Percentiles rank a stretch among this genome's conserved stretches.
These are phyloP conservation scores for Isurus oxyrinchus DNA, from an alignment of 2,113 vertebrate genomes.

Conservation along the genomic window DNA sequence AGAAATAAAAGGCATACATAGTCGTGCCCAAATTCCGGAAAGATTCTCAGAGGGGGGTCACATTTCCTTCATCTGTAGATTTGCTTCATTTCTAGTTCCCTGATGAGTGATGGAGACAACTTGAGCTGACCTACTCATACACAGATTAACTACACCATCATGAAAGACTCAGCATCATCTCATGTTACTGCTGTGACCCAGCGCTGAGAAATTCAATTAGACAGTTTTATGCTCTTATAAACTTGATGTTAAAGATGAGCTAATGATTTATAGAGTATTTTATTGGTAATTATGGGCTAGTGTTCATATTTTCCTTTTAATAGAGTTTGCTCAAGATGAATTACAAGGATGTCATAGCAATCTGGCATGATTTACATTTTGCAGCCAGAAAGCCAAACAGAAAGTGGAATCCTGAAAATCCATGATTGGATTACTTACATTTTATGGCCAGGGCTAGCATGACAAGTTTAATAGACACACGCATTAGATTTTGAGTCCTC, in stretches of 20 bases:
- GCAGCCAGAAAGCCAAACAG: background rate
- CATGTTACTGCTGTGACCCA: background rate
- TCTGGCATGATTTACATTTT: background rate
- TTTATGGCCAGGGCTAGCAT: background rate
- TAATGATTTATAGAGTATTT: background rate
- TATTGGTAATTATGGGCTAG: background rate
- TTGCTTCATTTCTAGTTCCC: background rate
- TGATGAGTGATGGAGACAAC: background rate
- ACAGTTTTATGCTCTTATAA: background rate
- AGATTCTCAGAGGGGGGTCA: background rate
- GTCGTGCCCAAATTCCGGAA: background rate
- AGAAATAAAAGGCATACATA: background rate
- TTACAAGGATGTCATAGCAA: background rate
- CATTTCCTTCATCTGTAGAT: background rate
- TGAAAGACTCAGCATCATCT: background rate
- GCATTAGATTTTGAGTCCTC: background rate
- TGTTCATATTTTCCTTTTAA: background rate
- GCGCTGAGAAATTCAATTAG: background rate
- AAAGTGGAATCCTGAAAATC: background rate
- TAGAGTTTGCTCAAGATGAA: background rate
- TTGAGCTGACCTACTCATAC: background rate
- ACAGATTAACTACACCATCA: background rate
- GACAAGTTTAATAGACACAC: background rate
- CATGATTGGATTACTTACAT: background rate
- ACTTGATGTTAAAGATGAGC: background rate